Percentiles rank a stretch among this genome's conserved stretches.
These are phyloP conservation scores for Myiozetetes cayanensis DNA, from an alignment of 2,113 vertebrate species.

Conservation along the genomic window DNA sequence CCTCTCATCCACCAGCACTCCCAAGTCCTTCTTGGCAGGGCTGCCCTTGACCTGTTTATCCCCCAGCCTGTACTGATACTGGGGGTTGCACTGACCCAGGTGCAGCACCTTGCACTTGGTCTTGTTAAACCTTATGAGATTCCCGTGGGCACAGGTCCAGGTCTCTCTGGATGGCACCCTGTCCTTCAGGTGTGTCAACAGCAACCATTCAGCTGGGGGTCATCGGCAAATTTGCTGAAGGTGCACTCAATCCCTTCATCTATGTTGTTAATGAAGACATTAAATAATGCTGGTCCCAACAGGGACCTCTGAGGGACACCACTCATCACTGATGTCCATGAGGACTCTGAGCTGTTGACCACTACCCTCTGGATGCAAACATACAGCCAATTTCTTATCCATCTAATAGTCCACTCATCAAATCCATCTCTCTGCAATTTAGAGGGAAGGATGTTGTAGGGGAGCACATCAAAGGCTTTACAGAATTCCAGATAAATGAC, in stretches of 20 bases:
- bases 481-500: neutral
- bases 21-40: accelerated
- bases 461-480: neutral
- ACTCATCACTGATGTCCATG: neutral
- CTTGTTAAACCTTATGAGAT: accelerated
- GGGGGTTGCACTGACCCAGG: accelerated
- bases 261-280: neutral
- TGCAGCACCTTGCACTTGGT: neutral
- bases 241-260: neutral
- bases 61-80: accelerated
- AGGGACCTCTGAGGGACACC: neutral
- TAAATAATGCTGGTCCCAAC: neutral
- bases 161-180: neutral
- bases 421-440: neutral
- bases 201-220: neutral
- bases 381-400: neutral
- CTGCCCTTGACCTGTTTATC: neutral
- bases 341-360: neutral
- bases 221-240: neutral
- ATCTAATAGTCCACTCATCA: neutral
- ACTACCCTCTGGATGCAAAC: neutral
- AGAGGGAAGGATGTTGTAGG: neutral
- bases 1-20: neutral
- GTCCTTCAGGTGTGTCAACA: neutral
- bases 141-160: neutral